Conservation (phyloP, 1,140 invertebrate species). For the Drosophila biarmipes region DNA sequence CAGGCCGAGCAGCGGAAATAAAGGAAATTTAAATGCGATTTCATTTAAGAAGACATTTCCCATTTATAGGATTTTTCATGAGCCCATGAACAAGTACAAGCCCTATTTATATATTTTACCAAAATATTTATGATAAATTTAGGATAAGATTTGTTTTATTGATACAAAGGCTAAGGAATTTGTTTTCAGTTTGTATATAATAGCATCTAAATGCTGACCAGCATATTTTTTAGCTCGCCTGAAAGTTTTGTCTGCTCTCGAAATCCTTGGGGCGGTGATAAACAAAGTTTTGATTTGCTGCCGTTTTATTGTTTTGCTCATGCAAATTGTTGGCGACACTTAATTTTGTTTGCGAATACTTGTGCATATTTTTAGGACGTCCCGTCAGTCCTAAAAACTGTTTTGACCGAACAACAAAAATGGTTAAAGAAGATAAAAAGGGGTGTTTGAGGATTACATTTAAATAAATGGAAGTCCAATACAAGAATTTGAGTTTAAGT, state of each 20-base stretch:
- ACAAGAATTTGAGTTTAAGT: not conserved
- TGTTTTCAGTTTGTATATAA: not conserved
- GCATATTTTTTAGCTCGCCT: constrained; percentile 7
- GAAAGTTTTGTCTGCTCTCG: constrained; percentile 31
- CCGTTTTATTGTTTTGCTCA: constrained; percentile 45
- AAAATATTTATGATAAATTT: not conserved
- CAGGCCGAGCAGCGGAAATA: not conserved
- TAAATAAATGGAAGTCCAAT: constrained; percentile 23
- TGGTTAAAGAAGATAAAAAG: constrained; percentile 15
- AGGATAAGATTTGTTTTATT: not conserved
- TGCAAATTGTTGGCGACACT: constrained; percentile 72
- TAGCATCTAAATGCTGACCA: constrained; percentile 4
- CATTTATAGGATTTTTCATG: no score
- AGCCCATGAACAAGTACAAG: no score
- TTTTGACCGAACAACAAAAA: constrained; percentile 46
- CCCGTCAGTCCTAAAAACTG: no score
- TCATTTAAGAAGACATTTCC: not conserved
- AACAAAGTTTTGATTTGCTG: constrained; percentile 43
- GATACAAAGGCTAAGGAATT: not conserved
- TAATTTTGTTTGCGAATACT: constrained; percentile 76
- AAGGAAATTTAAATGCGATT: no score
- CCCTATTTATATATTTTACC: no score
- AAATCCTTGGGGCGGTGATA: constrained; percentile 19
- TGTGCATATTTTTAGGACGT: constrained; percentile 64
- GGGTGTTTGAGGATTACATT: not conserved